These are phyloP conservation scores for Cylloceria caligata DNA, from an alignment of 2,888 invertebrate species.

Conservation along the genomic window DNA sequence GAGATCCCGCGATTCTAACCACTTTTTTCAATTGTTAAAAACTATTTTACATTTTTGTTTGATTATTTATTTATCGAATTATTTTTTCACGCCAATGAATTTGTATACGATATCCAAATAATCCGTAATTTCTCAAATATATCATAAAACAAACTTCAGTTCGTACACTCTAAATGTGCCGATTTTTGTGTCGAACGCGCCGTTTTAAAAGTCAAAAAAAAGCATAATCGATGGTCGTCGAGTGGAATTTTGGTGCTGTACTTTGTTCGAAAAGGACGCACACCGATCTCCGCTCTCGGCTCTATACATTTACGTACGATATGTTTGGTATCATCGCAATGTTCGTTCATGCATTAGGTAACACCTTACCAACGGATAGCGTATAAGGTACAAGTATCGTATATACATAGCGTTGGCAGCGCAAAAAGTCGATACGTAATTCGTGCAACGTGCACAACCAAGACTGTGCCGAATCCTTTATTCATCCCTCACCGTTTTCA, in stretches of 20 bases:
- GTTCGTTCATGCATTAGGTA: constrained; percentile 31
- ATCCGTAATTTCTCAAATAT: no score
- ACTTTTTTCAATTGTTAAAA: no score
- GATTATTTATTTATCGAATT: background rate
- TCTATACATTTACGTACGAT: constrained; percentile 51
- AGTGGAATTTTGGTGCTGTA: constrained; percentile 33
- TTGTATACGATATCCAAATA: no score
- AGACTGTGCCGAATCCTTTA: constrained; percentile 65
- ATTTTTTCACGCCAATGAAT: background rate
- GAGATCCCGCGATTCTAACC: no score
- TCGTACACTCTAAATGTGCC: background rate
- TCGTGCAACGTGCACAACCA: constrained; percentile 65
- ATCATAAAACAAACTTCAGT: no score
- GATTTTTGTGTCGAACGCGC: background rate
- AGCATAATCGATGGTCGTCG: constrained; percentile 25
- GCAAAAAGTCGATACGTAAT: constrained; percentile 69
- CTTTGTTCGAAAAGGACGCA: constrained; percentile 36
- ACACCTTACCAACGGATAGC: background rate
- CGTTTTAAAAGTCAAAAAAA: background rate
- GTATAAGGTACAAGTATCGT: background rate
- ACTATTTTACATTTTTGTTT: background rate
- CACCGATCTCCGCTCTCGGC: background rate
- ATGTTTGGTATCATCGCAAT: constrained; percentile 55
- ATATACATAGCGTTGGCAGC: background rate
- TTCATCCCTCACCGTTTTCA: constrained; percentile 59